Evolutionary conservation across 1,140 invertebrate genomes (phyloP).

Genomic region (Lepidurus packardi): DNA sequence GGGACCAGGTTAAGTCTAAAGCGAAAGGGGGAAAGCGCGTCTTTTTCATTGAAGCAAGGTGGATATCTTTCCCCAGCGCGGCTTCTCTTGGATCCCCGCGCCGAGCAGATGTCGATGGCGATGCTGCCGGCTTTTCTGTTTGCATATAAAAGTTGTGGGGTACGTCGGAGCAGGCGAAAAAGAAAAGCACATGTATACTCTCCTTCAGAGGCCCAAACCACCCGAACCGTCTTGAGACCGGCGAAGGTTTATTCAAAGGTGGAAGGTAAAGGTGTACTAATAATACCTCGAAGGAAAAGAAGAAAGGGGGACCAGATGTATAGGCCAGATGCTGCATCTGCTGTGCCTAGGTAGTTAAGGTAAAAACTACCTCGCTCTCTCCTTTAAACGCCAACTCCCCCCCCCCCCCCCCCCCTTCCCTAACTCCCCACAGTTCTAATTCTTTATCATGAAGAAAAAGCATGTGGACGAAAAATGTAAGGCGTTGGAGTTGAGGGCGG

Average conservation of each 20-base stretch:
- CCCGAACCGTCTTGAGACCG: neutral
- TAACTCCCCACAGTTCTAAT: neutral
- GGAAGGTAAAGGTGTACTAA: neutral
- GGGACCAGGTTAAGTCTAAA: no score
- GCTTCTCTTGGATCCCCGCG: constrained; percentile 8
- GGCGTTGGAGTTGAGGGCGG: neutral
- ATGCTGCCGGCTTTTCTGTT: neutral
- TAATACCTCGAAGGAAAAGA: neutral
- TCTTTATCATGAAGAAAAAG: neutral
- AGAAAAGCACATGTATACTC: no score
- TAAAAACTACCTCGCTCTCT: neutral
- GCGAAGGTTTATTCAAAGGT: neutral
- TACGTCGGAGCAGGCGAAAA: no score
- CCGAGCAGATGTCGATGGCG: constrained; percentile 8
- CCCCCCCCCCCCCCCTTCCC: neutral
- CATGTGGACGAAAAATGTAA: neutral
- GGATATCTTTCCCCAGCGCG: neutral
- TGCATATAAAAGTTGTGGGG: no score
- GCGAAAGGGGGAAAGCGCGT: neutral
- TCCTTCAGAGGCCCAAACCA: neutral
- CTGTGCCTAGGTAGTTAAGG: neutral
- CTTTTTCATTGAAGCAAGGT: constrained; percentile 2
- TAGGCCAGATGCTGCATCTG: constrained; percentile 20
- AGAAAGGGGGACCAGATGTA: neutral
- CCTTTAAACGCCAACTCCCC: neutral